Evolutionary conservation across 2,888 invertebrate genomes (phyloP).

Genomic region (Aspidiotus rigidus): DNA sequence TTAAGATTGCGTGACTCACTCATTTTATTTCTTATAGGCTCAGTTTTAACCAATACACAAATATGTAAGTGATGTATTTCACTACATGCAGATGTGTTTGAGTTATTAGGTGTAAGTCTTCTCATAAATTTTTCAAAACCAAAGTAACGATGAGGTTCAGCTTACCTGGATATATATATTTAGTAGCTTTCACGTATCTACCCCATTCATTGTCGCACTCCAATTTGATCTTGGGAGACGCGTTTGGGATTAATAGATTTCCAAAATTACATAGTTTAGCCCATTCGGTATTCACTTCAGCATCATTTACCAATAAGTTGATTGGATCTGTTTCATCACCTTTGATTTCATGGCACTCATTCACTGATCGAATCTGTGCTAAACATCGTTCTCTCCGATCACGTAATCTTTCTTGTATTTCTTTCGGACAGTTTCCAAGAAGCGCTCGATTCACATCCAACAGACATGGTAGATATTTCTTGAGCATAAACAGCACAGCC

Average conservation of each 20-base stretch:
- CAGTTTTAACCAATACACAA: too few species aligned
- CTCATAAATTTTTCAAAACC: too few species aligned
- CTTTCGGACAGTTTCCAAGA: slow-evolving; percentile 52
- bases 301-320: slow-evolving; percentile 42
- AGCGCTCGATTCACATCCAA: slow-evolving; percentile 55
- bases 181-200: slow-evolving; percentile 58
- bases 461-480: slow-evolving; percentile 54
- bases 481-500: slow-evolving; percentile 53
- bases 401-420: slow-evolving; percentile 55
- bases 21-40: too few species aligned
- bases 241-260: slow-evolving; percentile 44
- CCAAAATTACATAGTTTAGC: too few species aligned
- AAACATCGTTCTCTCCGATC: slow-evolving; percentile 45
- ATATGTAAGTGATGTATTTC: too few species aligned
- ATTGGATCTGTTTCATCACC: background rate
- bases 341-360: background rate
- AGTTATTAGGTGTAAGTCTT: too few species aligned
- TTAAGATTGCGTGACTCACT: too few species aligned
- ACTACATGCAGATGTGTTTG: too few species aligned
- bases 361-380: too few species aligned
- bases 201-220: slow-evolving; percentile 51
- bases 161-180: slow-evolving; percentile 56
- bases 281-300: too few species aligned
- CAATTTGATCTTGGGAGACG: slow-evolving; percentile 55
- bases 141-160: too few species aligned